phyloP scores from a whole-genome alignment of 2,113 vertebrate species.

The Pygoscelis antarcticus region DNA sequence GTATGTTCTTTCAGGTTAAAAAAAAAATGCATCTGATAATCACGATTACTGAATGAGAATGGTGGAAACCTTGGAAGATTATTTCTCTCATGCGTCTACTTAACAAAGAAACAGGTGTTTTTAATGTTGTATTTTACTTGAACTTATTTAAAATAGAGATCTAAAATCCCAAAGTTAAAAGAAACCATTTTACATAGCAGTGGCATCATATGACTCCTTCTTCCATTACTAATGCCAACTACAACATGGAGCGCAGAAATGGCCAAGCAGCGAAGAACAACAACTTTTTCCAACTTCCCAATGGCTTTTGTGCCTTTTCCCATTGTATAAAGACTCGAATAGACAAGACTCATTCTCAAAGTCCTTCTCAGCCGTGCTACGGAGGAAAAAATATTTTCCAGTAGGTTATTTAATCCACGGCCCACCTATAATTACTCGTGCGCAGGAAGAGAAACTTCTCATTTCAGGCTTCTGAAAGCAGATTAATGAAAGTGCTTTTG shows the following conservation, averaged over 20 bases:
- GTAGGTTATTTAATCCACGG: constrained; percentile 9
- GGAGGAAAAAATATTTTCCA: constrained; percentile 9
- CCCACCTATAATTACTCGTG: constrained; percentile 1
- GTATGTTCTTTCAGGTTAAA: background rate
- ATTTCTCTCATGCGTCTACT: background rate
- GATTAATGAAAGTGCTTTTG: constrained; percentile 49
- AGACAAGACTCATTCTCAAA: constrained; percentile 3
- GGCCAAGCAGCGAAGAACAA: background rate
- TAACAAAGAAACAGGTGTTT: background rate
- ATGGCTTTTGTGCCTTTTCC: background rate
- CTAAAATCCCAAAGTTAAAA: background rate
- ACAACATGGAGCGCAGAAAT: background rate
- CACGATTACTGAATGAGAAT: background rate
- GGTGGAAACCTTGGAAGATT: background rate
- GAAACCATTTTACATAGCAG: background rate
- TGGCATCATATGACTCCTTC: background rate
- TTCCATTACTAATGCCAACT: background rate
- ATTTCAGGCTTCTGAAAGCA: constrained; percentile 28
- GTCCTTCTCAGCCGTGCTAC: background rate
- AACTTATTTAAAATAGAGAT: background rate
- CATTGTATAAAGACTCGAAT: background rate
- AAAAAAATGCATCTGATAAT: background rate
- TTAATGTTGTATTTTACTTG: background rate
- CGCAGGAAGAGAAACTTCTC: constrained; percentile 30
- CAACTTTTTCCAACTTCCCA: background rate